These are phyloP conservation scores for Dyspetes luteomarginatus DNA, from an alignment of 2,888 invertebrate species.

Conservation along the genomic window DNA sequence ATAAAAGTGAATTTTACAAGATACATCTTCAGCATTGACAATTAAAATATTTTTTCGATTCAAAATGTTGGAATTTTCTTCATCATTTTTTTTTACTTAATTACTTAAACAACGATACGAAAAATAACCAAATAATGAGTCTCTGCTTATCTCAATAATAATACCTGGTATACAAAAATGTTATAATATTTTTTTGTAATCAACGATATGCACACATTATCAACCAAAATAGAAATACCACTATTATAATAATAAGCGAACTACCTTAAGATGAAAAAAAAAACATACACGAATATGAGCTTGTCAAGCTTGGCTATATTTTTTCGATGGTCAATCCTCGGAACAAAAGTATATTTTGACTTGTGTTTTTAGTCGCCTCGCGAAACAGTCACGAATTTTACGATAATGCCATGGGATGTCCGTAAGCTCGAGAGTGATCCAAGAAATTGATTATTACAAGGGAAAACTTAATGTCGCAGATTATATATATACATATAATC, in stretches of 20 bases:
- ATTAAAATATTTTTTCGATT: too few relatives aligned
- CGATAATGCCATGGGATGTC: background rate
- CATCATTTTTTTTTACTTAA: too few relatives aligned
- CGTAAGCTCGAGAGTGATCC: constrained; percentile 17
- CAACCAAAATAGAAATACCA: background rate
- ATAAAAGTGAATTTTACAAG: too few relatives aligned
- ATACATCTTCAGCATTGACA: too few relatives aligned
- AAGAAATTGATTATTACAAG: constrained; percentile 31
- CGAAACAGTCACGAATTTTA: constrained; percentile 9
- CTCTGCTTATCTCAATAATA: too few relatives aligned
- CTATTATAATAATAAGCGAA: background rate
- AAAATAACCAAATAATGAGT: too few relatives aligned
- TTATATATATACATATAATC: background rate
- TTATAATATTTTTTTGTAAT: background rate
- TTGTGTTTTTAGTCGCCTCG: constrained; percentile 13
- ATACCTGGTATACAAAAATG: too few relatives aligned
- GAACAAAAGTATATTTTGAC: background rate
- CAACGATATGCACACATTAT: too few relatives aligned
- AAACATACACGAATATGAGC: background rate
- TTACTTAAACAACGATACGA: too few relatives aligned
- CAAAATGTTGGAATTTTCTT: too few relatives aligned
- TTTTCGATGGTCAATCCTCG: background rate
- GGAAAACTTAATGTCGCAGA: background rate
- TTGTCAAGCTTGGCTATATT: constrained; percentile 4
- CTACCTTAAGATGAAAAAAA: too few relatives aligned